Evolutionary conservation across 2,113 vertebrate species (phyloP).

Genomic region (Phalacrocorax brasilianus): DNA sequence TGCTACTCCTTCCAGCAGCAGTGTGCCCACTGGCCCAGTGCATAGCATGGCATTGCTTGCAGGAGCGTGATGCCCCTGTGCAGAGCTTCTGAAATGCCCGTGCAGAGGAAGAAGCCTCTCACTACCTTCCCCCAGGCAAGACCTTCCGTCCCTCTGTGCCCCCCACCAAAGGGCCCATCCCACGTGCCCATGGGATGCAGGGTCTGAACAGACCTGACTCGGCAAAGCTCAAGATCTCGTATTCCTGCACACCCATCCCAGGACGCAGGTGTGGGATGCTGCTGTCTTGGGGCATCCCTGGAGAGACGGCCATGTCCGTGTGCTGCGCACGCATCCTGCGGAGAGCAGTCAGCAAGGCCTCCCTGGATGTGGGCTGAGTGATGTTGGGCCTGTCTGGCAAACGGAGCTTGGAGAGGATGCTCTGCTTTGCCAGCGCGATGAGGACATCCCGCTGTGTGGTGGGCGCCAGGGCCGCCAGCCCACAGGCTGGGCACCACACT

Average conservation of each 20-base stretch:
- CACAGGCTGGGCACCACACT: conserved; percentile 70
- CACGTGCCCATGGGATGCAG: not conserved
- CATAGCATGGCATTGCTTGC: not conserved
- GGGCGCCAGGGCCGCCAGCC: conserved; percentile 61
- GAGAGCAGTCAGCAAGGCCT: conserved; percentile 80
- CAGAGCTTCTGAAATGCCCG: not conserved
- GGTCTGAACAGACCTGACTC: conserved; percentile 80
- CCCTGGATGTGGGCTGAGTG: conserved; percentile 75
- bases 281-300: not conserved
- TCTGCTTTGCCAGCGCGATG: conserved; percentile 83
- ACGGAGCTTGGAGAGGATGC: conserved; percentile 85
- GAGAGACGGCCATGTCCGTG: fast-evolving
- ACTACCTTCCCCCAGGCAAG: not conserved
- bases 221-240: conserved; percentile 92
- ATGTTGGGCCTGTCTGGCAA: conserved; percentile 84
- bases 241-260: conserved; percentile 73
- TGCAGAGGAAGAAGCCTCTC: not conserved
- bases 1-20: not conserved
- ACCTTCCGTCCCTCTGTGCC: fast-evolving
- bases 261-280: conserved; percentile 25
- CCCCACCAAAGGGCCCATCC: not conserved
- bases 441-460: conserved; percentile 75
- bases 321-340: conserved; percentile 65
- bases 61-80: not conserved
- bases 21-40: fast-evolving